These are phyloP conservation scores for Fissipunctia ypsillon DNA, from an alignment of 2,888 invertebrate species.

Conservation along the genomic window DNA sequence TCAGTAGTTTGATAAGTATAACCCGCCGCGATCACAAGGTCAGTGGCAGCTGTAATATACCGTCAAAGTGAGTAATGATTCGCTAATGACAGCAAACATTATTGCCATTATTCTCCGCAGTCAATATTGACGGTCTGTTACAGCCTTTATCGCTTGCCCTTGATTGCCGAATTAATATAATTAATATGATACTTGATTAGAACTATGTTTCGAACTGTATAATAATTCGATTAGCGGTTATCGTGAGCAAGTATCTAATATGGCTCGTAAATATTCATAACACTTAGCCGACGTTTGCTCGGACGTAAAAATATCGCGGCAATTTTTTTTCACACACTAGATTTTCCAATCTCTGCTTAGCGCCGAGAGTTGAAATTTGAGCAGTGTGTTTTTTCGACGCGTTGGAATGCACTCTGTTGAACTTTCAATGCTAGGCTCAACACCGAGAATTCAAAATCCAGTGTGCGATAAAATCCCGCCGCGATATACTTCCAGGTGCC, in stretches of 20 bases:
- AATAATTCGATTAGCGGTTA: constrained; percentile 19
- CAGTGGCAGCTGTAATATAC: constrained; percentile 43
- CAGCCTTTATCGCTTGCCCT: constrained; percentile 42
- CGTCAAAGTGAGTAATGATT: constrained; percentile 58
- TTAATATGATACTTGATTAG: constrained; percentile 46
- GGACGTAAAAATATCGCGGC: too few species aligned
- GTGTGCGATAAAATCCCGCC: too few species aligned
- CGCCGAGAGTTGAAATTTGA: too few species aligned
- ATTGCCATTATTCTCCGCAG: constrained; percentile 53
- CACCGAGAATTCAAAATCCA: too few species aligned
- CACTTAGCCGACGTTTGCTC: too few species aligned
- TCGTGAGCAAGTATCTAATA: neutral
- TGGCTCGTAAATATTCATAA: constrained; percentile 1
- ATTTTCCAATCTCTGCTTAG: too few species aligned
- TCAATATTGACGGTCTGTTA: constrained; percentile 51
- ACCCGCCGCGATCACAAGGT: constrained; percentile 19
- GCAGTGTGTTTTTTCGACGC: too few species aligned
- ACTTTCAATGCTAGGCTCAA: too few species aligned
- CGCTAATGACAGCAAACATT: constrained; percentile 56
- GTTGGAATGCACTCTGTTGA: too few species aligned
- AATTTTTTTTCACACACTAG: too few species aligned
- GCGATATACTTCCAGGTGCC: too few species aligned
- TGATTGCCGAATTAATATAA: constrained; percentile 53
- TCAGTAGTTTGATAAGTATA: constrained; percentile 30
- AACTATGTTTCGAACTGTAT: constrained; percentile 21